Evolutionary conservation across 2,888 invertebrate genomes (phyloP), one percentile per base, ranked within the genome.

Genomic region (Rotaria socialis): DNA sequence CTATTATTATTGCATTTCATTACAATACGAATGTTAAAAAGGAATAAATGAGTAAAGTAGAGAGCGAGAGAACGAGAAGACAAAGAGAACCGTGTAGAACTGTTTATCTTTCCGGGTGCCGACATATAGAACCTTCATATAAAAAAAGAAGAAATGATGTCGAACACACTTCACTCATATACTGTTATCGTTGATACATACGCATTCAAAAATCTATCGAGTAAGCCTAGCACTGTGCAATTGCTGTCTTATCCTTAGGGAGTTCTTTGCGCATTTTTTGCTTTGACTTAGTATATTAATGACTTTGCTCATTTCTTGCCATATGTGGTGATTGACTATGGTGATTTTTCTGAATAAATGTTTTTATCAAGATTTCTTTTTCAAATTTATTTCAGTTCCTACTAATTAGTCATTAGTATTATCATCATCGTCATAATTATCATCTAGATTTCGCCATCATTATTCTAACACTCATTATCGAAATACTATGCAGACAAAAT

Each of bases 101-200:
- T 67, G 67, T 67, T 67, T 67, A 67, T 67, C 67, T 67, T 67
- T 67, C 35, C 67, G 67, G 67, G 14, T 35, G 35, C 67, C 19
- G 19, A 67, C 67, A 67, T 67, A 67, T 67, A 67, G 67, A 67
- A 41, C 16, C 2, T 67, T 5, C 35, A 67, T 27, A 67, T 27
- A 60, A 60, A 67, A 14, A 35, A 41, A 35, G 35, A 60, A 67
- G 27, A 35, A 41, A 35, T 67, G 16, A 19, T 67, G 14, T 67
- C 14, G 35, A 67, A 67, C 67, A 35, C 16, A 6, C 67, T 67
- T 41, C 24, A 67, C 11, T 27, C 67, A 19, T 27, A 67, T 5
- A 67, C 14, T 11, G 19, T 67, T 67, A 27, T 67, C 27, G 35
- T 7, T 67, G 2, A 67, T 35, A 19, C 35, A 67, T 67, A 41